These are phyloP conservation scores for Mimachlamys varia DNA, from an alignment of 2,888 invertebrate genomes.

Conservation along the genomic window DNA sequence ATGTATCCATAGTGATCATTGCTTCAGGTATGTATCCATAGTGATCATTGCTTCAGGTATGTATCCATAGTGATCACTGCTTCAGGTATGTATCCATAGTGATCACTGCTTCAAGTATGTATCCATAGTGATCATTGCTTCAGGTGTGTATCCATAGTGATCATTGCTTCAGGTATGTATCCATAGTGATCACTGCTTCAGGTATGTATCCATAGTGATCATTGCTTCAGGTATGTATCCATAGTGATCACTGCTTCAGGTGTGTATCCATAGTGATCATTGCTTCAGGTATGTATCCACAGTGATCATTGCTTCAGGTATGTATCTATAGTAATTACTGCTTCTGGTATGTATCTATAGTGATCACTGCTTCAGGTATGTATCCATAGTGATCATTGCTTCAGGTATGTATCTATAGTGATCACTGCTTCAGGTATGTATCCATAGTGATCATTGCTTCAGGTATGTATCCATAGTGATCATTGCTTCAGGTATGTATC, in stretches of 20 bases:
- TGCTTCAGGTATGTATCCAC: conserved; percentile 12
- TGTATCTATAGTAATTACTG: conserved; percentile 36
- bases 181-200: background rate
- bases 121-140: background rate
- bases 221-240: conserved; percentile 10
- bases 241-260: background rate
- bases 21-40: conserved; percentile 16
- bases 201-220: conserved; percentile 36
- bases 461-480: conserved; percentile 35
- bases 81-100: conserved; percentile 23
- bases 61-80: conserved; percentile 38
- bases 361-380: background rate
- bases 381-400: conserved; percentile 4
- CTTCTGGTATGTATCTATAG: conserved; percentile 11
- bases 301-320: background rate
- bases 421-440: conserved; percentile 5
- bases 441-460: background rate
- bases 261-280: conserved; percentile 37
- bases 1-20: conserved; percentile 38
- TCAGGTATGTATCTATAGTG: conserved; percentile 26
- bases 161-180: conserved; percentile 7
- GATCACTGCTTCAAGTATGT: background rate
- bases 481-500: conserved; percentile 9
- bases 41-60: background rate
- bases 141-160: conserved; percentile 23